Conservation (phyloP, 2,888 invertebrate species). For the Chromoteleia sp. region DNA sequence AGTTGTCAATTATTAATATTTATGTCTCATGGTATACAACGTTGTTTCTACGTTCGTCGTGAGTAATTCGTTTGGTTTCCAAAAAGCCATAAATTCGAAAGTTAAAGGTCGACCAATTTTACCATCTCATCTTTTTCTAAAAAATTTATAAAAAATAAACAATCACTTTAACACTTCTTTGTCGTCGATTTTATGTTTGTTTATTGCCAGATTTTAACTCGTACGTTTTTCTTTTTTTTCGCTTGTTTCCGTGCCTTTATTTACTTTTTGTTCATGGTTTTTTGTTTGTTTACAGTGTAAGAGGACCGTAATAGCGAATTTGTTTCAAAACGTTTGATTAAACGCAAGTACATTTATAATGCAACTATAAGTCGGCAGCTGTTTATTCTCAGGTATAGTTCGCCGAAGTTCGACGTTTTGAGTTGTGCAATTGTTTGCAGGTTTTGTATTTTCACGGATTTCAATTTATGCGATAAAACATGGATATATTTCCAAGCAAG, state of each 20-base stretch:
- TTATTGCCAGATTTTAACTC: no score
- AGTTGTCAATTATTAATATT: slow-evolving; percentile 45
- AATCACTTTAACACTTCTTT: no score
- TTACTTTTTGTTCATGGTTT: no score
- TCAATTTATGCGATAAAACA: slow-evolving; percentile 62
- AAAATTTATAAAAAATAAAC: no score
- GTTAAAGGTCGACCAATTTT: no score
- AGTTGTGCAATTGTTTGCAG: slow-evolving; percentile 15
- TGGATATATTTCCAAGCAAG: slow-evolving; percentile 75
- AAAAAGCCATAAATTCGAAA: background rate
- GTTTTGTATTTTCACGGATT: slow-evolving; percentile 17
- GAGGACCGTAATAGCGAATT: background rate
- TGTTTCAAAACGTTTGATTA: slow-evolving; percentile 8
- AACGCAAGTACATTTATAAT: slow-evolving; percentile 26
- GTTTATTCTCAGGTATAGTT: slow-evolving; percentile 49
- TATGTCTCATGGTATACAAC: slow-evolving; percentile 18
- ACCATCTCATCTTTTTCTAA: no score
- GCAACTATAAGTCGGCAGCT: slow-evolving; percentile 42
- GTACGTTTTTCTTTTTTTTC: no score
- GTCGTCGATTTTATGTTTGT: no score
- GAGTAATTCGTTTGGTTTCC: background rate
- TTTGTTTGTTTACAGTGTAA: background rate
- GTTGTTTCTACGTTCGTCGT: background rate
- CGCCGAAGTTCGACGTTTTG: slow-evolving; percentile 4
- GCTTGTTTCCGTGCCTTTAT: no score